phyloP scores from a whole-genome alignment of 1,140 invertebrate genomes.

The Whitmania pigra region DNA sequence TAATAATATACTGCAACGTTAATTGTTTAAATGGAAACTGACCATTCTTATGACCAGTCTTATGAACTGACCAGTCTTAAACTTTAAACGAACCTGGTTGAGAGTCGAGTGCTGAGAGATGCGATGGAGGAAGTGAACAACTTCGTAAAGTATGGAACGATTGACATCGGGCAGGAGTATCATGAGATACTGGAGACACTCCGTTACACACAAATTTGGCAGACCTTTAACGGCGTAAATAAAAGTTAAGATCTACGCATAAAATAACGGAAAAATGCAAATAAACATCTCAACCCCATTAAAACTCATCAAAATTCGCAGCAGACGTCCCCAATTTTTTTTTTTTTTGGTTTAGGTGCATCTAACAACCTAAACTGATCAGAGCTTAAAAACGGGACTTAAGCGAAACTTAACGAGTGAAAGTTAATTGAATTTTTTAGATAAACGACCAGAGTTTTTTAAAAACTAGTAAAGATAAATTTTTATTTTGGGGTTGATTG shows the following conservation, averaged over 20 bases:
- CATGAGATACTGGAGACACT: conserved; percentile 7
- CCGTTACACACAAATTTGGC: not conserved
- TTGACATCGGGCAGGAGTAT: conserved; percentile 1
- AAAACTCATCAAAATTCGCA: not conserved
- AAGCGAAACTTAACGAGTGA: no score
- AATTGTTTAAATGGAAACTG: no score
- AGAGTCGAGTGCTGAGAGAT: not conserved
- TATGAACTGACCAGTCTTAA: no score
- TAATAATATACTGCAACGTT: no score
- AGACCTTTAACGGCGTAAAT: not conserved
- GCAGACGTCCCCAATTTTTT: not conserved
- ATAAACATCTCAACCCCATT: no score
- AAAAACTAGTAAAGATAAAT: no score
- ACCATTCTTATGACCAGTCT: no score
- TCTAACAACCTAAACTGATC: not conserved
- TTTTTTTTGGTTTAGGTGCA: not conserved
- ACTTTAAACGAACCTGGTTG: not conserved
- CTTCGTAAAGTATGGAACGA: not conserved
- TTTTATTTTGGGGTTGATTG: no score
- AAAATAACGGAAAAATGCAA: not conserved
- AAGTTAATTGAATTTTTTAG: no score
- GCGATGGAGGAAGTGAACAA: not conserved
- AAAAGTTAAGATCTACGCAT: not conserved
- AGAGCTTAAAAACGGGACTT: no score
- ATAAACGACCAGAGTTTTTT: no score